A percentile compares a stretch with the other conserved stretches of the same genome.
phyloP scores from a whole-genome alignment of 1,140 invertebrate species.

The Periplaneta americana region DNA sequence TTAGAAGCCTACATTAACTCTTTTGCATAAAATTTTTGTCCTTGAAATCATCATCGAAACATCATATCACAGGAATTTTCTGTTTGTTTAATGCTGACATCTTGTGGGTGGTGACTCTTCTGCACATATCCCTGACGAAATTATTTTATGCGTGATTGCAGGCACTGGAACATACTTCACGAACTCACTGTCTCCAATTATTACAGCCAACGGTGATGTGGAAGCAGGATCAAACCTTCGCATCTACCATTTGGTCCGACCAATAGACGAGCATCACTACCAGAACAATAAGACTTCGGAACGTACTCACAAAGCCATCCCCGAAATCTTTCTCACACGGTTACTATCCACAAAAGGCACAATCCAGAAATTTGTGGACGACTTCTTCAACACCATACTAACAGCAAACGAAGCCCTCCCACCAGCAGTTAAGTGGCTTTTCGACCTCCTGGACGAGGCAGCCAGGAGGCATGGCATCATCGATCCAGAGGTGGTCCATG shows the following conservation, averaged over 20 bases:
- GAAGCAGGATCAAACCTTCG: constrained; percentile 62
- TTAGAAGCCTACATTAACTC: no score
- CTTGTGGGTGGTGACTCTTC: neutral
- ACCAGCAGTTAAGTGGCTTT: constrained; percentile 91
- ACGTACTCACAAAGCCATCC: constrained; percentile 85
- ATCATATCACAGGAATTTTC: no score
- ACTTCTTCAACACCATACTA: constrained; percentile 86
- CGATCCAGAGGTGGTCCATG: constrained; percentile 86
- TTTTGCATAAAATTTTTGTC: no score
- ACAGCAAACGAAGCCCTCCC: constrained; percentile 86
- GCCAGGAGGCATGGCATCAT: constrained; percentile 76
- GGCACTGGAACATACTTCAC: constrained; percentile 64
- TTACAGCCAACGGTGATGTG: constrained; percentile 67
- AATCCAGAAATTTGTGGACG: constrained; percentile 94
- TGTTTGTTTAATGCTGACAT: no score
- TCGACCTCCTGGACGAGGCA: constrained; percentile 89
- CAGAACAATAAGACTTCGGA: constrained; percentile 53
- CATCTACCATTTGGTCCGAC: constrained; percentile 80
- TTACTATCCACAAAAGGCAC: constrained; percentile 92
- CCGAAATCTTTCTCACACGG: constrained; percentile 91
- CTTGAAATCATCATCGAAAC: no score
- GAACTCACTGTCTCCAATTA: constrained; percentile 69
- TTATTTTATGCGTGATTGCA: constrained; percentile 20
- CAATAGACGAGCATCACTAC: constrained; percentile 61
- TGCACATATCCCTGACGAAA: neutral